Evolutionary conservation across 2,888 invertebrate species (phyloP).

Genomic region (Erynnis tages): DNA sequence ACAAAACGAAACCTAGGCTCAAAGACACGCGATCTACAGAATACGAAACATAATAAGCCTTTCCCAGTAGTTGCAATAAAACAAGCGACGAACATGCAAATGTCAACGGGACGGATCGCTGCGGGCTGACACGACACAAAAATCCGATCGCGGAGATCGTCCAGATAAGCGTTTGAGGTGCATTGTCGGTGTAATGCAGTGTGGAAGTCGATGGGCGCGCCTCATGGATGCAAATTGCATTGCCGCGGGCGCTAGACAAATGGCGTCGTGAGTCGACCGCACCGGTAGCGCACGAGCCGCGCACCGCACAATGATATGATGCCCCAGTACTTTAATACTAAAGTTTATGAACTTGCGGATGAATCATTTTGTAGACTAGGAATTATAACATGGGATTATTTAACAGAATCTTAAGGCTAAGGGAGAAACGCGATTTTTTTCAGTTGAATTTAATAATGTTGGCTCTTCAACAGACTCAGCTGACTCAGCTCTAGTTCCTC

Average conservation of each 20-base stretch:
- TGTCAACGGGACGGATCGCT: conserved; percentile 27
- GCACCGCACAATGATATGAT: conserved; percentile 34
- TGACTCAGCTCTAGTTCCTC: too few relatives aligned
- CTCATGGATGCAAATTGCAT: conserved; percentile 71
- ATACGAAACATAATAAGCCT: conserved; percentile 11
- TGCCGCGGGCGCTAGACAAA: conserved; percentile 67
- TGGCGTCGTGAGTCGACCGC: conserved; percentile 73
- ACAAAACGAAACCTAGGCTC: conserved; percentile 12
- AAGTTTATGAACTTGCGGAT: not conserved
- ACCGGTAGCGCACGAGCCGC: conserved; percentile 73
- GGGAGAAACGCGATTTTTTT: too few relatives aligned
- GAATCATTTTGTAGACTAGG: too few relatives aligned
- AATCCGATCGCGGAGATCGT: conserved; percentile 23
- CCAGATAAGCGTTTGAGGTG: conserved; percentile 27
- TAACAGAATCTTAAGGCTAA: too few relatives aligned
- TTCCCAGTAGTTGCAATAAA: conserved; percentile 25
- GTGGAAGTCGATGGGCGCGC: conserved; percentile 72
- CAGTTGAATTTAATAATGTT: too few relatives aligned
- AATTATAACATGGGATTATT: too few relatives aligned
- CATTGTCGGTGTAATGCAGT: conserved; percentile 39
- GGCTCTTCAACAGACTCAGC: too few relatives aligned
- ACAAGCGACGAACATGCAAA: conserved; percentile 31
- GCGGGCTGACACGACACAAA: conserved; percentile 25
- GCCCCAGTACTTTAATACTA: conserved; percentile 36
- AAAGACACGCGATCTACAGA: conserved; percentile 17